Evolutionary conservation across 1,140 invertebrate species (phyloP), one percentile per base, ranked within the genome.

Genomic region (Drosophila seguyi): DNA sequence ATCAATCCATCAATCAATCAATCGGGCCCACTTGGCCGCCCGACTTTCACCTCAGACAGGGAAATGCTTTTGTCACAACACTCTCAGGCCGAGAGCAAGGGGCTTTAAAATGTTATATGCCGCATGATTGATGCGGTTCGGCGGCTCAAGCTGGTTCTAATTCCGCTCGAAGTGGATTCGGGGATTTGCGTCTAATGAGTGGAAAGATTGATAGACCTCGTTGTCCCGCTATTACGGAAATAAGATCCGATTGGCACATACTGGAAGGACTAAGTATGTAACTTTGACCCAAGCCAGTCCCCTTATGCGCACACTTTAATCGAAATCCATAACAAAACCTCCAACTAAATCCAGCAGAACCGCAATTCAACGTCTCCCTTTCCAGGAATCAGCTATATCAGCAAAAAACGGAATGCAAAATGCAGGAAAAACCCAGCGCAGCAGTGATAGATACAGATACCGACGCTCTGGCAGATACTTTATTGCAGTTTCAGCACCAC

Each of bases 1-100:
- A 88, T 85, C 84, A 90, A 90, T 84, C 55, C 75, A 90, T 90
- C 85, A 88, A 90, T 88, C 84, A 88, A 88, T 90, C 85, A 88
- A 90, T 88, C 50, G 81, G 50, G 65, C 60, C 80, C 81, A 79
- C 63, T 88, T 87, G 81, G 76, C 45, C 83, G 66, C 65, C 47
- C 78, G 84, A 88, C 81, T 87, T 85, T 85, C 63, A 62, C 55
- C 58, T 61, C 39, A 56, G 59, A 75, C 62, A 59, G 69, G 62
- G 67, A 82, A 82, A 86, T 83, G 71, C 79, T 79, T 79, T 87
- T 87, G 86, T 88, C 86, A 88, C 76, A 88, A 88, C 69, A 88
- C 48, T 74, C 82, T 73, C 58, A 13, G 63, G 27, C 27, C n/a
- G 22, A n/a, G 7, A n/a, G 29, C 45, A 44, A 52, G 65, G 60